Base-by-base conservation (phyloP, 1,140 invertebrate genomes). In the Scaptodrosophila lebanonensis region DNA sequence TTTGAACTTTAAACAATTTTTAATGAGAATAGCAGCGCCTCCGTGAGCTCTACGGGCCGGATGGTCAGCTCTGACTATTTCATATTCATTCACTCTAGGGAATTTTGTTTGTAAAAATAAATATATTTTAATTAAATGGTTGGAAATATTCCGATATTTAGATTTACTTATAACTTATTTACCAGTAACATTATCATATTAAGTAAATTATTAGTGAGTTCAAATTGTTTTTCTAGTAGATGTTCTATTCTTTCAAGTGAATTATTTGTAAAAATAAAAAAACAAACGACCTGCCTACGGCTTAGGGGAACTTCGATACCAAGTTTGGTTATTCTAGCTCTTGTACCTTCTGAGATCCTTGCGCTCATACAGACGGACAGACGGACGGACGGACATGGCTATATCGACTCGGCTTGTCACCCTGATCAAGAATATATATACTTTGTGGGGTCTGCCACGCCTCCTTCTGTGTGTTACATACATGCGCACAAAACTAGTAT, bases 81-180 rank as follows among this genome's bases (percentile, higher is more conserved):
- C 17, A 17, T 43, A 53, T 17, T 18, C 51, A 29, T 18, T n/a
- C n/a, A 53, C 8, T 53, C 27, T 69, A 75, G 6, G 84, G 25
- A n/a, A 35, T 49, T 88, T 86, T 1, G 87, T 38, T 25, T 84
- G 67, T 5, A 67, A 69, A 20, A 85, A 38, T n/a, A 47, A 18
- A 30, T 36, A 36, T 1, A 54, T 18, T 8, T 47, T 16, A 36
- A 54, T 54, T 1, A 7, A 36, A 18, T 47, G 29, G 9, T 35
- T 47, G 17, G 44, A 33, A 38, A 47, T 32, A 43, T 40, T 43
- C 35, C 50, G 27, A 53, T 18, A 27, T 43, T 53, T n/a, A 42
- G 32, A 42, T 12, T 33, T 53, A 40, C 15, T 51, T 38, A 50
- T 50, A 38, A 29, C 29, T 50, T 38, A 17, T 38, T 38, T 12